phyloP scores from a whole-genome alignment of 2,113 vertebrate species.

The Narcine bancroftii region DNA sequence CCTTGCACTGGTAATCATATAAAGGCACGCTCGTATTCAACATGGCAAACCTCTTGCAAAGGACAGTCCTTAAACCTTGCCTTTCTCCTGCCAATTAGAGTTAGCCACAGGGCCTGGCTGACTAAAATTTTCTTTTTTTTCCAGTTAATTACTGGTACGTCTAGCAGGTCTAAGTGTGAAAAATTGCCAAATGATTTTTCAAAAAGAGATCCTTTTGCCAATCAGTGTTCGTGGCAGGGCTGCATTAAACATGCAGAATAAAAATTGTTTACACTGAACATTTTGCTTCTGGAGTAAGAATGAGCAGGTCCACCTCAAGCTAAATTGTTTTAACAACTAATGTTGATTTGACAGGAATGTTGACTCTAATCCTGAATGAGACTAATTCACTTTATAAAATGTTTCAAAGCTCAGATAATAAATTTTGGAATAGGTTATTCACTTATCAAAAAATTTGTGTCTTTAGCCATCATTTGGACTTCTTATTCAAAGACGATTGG shows the following conservation, averaged over 20 bases:
- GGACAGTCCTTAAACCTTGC: background rate
- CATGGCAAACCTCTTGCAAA: background rate
- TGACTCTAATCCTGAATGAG: background rate
- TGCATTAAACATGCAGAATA: background rate
- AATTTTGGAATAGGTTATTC: slow-evolving; percentile 10
- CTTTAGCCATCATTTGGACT: slow-evolving; percentile 32
- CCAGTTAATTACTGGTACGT: background rate
- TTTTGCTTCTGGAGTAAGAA: background rate
- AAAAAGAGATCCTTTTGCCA: background rate
- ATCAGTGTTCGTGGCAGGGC: background rate
- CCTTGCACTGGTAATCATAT: background rate
- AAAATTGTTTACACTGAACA: background rate
- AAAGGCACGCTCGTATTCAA: background rate
- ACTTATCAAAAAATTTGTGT: slow-evolving; percentile 3
- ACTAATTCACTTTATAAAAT: slow-evolving; percentile 16
- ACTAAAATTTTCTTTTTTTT: background rate
- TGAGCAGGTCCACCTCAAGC: background rate
- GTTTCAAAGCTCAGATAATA: background rate
- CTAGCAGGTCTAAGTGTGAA: background rate
- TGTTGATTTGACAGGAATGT: background rate
- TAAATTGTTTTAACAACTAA: background rate
- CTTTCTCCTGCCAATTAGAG: background rate
- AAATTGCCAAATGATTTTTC: background rate
- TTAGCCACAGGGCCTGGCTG: background rate
- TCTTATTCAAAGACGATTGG: slow-evolving; percentile 16